Percentiles rank a stretch among this genome's conserved stretches.
Conservation (phyloP, 2,113 vertebrate species). For the Maylandia zebra region DNA sequence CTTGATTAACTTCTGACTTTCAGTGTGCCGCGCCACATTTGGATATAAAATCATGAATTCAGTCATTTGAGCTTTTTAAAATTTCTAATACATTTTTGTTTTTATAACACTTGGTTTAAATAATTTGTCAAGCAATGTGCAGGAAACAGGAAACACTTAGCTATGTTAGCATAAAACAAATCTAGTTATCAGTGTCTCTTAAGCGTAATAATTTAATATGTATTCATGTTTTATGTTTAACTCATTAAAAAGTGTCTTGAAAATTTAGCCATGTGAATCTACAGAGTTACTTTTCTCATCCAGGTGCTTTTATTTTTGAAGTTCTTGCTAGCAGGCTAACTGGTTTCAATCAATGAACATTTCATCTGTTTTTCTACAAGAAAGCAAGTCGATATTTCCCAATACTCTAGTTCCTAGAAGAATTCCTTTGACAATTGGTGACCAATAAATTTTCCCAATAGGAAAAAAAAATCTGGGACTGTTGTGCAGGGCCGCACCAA, state of each 20-base stretch:
- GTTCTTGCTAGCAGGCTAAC: background rate
- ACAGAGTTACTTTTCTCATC: background rate
- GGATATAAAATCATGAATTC: background rate
- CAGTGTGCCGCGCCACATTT: background rate
- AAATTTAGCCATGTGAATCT: background rate
- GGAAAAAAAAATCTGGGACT: background rate
- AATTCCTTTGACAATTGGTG: background rate
- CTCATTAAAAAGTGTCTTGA: background rate
- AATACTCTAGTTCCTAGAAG: background rate
- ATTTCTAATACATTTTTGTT: background rate
- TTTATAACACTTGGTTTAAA: background rate
- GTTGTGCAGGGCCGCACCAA: background rate
- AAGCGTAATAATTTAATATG: background rate
- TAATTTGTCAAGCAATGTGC: background rate
- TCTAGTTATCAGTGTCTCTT: background rate
- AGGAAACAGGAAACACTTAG: background rate
- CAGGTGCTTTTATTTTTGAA: background rate
- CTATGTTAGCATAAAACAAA: background rate
- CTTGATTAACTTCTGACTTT: background rate
- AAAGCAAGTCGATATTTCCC: background rate
- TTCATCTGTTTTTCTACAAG: background rate
- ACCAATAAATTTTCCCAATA: background rate
- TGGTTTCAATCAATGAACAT: background rate
- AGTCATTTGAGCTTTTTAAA: background rate
- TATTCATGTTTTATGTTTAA: background rate